These are phyloP conservation scores for Hermatobates lingyangjiaoensis DNA, from an alignment of 1,140 invertebrate genomes.

Conservation along the genomic window DNA sequence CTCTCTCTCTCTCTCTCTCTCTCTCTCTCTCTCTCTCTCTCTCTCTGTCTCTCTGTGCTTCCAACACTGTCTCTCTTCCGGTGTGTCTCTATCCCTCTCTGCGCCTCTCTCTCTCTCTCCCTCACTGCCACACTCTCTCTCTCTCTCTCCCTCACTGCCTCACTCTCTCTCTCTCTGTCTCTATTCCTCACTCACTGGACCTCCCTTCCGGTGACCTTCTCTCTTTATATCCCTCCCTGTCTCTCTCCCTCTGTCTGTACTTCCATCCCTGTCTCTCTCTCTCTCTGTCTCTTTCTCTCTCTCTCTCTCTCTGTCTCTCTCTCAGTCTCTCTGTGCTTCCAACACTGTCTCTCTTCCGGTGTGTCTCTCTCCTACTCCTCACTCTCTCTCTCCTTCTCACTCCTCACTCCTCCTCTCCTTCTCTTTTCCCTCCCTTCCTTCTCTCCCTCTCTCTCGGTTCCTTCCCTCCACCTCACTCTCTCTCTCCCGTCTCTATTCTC, in stretches of 20 bases:
- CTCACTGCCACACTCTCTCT: background rate
- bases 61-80: too few relatives aligned
- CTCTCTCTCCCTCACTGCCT: background rate
- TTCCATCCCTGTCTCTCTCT: background rate
- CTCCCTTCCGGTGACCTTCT: background rate
- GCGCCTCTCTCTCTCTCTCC: background rate
- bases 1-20: too few relatives aligned
- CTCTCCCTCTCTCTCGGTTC: background rate
- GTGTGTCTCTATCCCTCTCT: background rate
- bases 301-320: background rate
- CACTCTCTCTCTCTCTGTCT: background rate
- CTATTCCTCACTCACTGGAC: background rate
- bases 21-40: too few relatives aligned
- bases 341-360: background rate
- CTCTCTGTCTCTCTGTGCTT: too few relatives aligned
- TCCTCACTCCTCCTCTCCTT: background rate
- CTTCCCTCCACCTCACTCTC: background rate
- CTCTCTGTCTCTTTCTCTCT: background rate
- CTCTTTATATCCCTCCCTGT: background rate
- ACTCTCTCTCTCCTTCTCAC: background rate
- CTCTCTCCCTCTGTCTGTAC: background rate
- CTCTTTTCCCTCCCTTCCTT: background rate
- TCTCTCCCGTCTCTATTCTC: background rate
- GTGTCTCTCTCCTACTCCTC: background rate
- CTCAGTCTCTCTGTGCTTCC: background rate